Evolutionary conservation across 2,113 vertebrate species (phyloP), one percentile per base, ranked within the genome.

Genomic region (Nansenia antarctica): DNA sequence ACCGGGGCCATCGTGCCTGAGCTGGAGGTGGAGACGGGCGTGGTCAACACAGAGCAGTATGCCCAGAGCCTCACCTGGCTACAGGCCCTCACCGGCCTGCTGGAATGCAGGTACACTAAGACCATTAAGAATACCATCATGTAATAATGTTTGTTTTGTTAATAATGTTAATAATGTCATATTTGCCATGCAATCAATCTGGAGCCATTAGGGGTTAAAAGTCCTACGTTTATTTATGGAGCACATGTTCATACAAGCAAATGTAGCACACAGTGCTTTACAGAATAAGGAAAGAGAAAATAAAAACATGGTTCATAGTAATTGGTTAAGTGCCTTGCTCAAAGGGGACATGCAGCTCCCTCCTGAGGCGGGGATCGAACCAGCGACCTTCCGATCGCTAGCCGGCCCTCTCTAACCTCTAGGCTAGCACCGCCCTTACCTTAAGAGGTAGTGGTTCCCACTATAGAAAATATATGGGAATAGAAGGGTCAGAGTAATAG

Each of bases 1-100:
- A 95, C 94, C 0, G 94, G 89, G 1, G 94, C 94, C 34, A 94
- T 95, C 0, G 92, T 95, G 1, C 94, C 94, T 0, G 94, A 95
- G 76, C 84, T 95, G 76, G 93, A 93, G 77, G 79, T 86, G 0
- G 94, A 95, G 81, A 95, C 94, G 1, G 93, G 90, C 77, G 91
- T 94, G 64, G 94, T 94, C 63, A 92, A 93, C 83, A 93, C 93
- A 0, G 74, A 91, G 12, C 91, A 91, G 35, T 95, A 93, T n/a
- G 86, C 92, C 0, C 85, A 90, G 78, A 92, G 82, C 49, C 92
- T 95, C 72, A 94, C 94, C 20, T 95, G 94, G 94, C 86, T 94
- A 15, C 94, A 95, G 80, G 94, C 94, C 3, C 89, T 95, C 26
- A 95, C 94, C 0, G 94, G 94, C 3, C 84, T 95, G 24, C 71